phyloP scores from a whole-genome alignment of 2,888 invertebrate species.

The Ernsta delagoae region DNA sequence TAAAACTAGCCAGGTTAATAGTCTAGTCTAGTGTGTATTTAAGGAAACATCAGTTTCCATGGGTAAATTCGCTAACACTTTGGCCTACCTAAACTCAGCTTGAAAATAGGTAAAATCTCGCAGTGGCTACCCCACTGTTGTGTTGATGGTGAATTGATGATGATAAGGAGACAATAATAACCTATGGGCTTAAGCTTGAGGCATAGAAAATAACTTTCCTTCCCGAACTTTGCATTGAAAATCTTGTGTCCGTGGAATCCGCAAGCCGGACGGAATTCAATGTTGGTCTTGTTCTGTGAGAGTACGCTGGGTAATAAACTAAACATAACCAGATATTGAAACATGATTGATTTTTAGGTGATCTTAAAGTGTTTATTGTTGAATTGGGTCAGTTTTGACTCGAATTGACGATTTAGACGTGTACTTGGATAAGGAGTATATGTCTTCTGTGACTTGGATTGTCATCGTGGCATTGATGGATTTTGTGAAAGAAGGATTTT shows the following conservation, averaged over 20 bases:
- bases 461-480: too few species aligned
- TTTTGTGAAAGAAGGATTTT: too few species aligned
- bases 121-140: too few species aligned
- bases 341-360: constrained; percentile 23
- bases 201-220: constrained; percentile 63
- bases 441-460: too few species aligned
- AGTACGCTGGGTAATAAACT: background rate
- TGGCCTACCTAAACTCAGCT: too few species aligned
- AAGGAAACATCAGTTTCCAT: too few species aligned
- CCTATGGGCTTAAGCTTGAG: constrained; percentile 59
- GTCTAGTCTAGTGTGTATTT: background rate
- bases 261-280: constrained; percentile 41
- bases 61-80: too few species aligned
- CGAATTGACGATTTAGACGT: background rate
- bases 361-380: background rate
- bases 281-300: background rate
- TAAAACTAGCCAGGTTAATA: background rate
- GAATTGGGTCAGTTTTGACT: background rate
- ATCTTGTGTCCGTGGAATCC: constrained; percentile 55
- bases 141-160: too few species aligned
- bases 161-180: constrained; percentile 39
- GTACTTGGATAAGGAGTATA: too few species aligned
- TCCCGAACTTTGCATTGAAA: constrained; percentile 63
- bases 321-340: background rate
- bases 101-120: too few species aligned